phyloP scores from a whole-genome alignment of 2,113 vertebrate species.

The Anhinga rufa region DNA sequence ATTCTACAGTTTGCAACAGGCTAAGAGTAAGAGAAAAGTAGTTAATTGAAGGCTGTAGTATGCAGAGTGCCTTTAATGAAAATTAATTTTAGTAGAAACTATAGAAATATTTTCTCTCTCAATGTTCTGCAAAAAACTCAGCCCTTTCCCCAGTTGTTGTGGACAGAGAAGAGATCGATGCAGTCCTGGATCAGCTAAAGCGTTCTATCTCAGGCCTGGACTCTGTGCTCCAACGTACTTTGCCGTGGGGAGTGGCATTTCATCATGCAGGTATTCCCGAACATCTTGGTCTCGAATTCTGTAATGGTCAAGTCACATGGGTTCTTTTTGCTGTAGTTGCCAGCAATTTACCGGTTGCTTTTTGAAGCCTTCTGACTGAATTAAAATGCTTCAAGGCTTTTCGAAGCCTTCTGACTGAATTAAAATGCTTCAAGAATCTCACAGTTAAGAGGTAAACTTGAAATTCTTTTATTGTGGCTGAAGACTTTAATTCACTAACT shows the following conservation, averaged over 20 bases:
- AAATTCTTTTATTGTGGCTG: neutral
- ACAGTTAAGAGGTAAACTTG: neutral
- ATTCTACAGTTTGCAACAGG: conserved; percentile 81
- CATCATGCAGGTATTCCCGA: conserved; percentile 91
- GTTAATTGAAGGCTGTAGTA: neutral
- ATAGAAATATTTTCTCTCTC: neutral
- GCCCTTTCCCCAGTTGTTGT: conserved; percentile 71
- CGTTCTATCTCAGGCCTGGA: conserved; percentile 86
- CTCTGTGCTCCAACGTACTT: conserved; percentile 82
- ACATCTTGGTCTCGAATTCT: neutral
- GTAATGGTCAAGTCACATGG: neutral
- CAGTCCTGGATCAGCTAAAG: conserved; percentile 86
- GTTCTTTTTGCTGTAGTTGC: neutral
- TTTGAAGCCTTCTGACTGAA: neutral
- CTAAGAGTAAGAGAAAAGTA: conserved; percentile 59
- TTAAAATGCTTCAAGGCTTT: neutral
- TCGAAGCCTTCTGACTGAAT: neutral
- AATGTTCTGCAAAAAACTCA: conserved; percentile 54
- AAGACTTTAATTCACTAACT: neutral
- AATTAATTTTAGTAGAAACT: neutral
- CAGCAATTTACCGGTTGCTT: neutral
- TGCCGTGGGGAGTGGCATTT: conserved; percentile 93
- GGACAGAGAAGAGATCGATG: conserved; percentile 75
- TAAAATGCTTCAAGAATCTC: neutral
- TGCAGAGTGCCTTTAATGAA: neutral